Evolutionary conservation across 2,113 vertebrate species (phyloP).

Genomic region (Empidonax alnorum): DNA sequence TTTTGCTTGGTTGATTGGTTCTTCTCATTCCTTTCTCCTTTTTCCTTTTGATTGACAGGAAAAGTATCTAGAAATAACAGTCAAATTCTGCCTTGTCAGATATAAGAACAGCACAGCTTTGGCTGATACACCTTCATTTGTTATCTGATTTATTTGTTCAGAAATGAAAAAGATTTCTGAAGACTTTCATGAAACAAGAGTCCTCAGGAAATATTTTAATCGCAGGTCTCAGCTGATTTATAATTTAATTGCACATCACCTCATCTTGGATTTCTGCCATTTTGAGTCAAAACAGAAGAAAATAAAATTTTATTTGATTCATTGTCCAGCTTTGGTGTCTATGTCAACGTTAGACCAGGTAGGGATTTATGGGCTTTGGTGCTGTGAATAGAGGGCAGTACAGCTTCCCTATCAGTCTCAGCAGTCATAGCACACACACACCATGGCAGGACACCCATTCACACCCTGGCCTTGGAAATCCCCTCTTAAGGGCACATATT

Average conservation of each 20-base stretch:
- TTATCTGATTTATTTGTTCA: not conserved
- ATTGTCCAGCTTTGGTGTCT: not conserved
- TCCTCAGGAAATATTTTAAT: not conserved
- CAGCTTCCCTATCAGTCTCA: not conserved
- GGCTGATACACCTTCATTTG: not conserved
- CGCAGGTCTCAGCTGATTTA: not conserved
- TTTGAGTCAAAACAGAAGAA: not conserved
- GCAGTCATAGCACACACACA: not conserved
- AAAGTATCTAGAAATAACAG: not conserved
- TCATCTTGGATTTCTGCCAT: not conserved
- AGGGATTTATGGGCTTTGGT: not conserved
- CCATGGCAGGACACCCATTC: rapidly evolving
- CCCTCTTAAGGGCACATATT: not conserved
- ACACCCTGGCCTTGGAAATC: not conserved
- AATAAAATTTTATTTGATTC: not conserved
- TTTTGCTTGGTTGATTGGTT: not conserved
- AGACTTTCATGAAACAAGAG: not conserved
- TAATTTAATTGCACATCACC: not conserved
- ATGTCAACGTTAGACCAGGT: not conserved
- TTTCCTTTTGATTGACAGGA: not conserved
- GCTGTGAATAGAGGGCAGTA: rapidly evolving
- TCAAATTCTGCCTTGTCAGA: not conserved
- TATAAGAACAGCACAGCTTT: not conserved
- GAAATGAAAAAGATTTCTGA: not conserved
- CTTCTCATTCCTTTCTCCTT: not conserved